phyloP scores from a whole-genome alignment of 2,113 vertebrate genomes.

The Myodes glareolus region DNA sequence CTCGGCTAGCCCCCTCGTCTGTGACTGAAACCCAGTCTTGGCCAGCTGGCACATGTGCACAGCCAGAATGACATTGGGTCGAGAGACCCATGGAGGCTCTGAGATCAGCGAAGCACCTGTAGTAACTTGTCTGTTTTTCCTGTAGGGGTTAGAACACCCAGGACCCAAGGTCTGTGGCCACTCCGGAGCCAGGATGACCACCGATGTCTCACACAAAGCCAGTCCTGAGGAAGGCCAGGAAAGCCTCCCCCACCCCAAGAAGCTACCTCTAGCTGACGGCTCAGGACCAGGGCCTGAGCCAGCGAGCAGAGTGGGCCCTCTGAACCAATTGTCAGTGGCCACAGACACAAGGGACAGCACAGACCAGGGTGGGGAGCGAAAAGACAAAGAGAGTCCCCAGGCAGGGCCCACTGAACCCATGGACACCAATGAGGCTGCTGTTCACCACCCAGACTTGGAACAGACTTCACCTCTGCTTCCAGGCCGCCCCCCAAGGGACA shows the following conservation, averaged over 20 bases:
- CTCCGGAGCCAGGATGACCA: constrained; percentile 90
- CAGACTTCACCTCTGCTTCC: constrained; percentile 64
- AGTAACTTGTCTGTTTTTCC: constrained; percentile 8
- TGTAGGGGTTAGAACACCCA: constrained; percentile 83
- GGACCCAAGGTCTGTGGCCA: constrained; percentile 72
- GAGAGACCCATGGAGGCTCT: neutral
- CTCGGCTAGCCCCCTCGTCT: neutral
- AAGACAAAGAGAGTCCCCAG: constrained; percentile 83
- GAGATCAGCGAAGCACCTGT: no score
- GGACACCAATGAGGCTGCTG: constrained; percentile 88
- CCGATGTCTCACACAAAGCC: constrained; percentile 91
- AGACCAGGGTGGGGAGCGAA: constrained; percentile 81
- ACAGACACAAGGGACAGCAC: constrained; percentile 84
- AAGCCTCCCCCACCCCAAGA: constrained; percentile 87
- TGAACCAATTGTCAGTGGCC: constrained; percentile 80
- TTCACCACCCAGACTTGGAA: constrained; percentile 77
- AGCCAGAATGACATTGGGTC: neutral
- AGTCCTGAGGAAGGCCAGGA: constrained; percentile 92
- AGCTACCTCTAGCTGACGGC: constrained; percentile 87
- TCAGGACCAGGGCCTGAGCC: constrained; percentile 82
- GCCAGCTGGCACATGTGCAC: neutral
- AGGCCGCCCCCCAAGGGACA: constrained; percentile 84
- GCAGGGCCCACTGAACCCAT: constrained; percentile 90
- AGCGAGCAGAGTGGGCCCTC: constrained; percentile 84
- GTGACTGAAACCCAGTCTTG: neutral